These are phyloP conservation scores for Anthopleura xanthogrammica DNA, from an alignment of 92 coral and sea anemone genomes.

Conservation along the genomic window DNA sequence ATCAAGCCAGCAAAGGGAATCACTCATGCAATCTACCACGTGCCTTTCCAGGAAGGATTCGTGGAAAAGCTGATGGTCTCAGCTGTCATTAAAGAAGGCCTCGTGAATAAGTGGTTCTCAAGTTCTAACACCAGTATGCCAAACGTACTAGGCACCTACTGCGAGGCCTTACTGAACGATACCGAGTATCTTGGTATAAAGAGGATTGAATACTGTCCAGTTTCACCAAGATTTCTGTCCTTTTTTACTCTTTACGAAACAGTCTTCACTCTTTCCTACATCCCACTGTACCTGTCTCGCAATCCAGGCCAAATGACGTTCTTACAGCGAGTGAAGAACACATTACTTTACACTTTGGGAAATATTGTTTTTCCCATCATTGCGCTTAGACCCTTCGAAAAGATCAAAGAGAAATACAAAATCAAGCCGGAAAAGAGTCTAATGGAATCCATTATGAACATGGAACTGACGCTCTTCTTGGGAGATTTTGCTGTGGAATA, in stretches of 20 bases:
- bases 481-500: constrained; percentile 62
- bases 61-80: too few species aligned
- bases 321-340: constrained; percentile 46
- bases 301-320: constrained; percentile 55
- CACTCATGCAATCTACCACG: too few species aligned
- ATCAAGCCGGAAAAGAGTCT: constrained; percentile 55
- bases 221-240: constrained; percentile 14
- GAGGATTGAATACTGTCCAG: constrained; percentile 30
- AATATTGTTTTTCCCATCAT: not conserved
- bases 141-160: too few species aligned
- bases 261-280: constrained; percentile 32
- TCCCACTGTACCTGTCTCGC: constrained; percentile 31
- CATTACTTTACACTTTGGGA: not conserved
- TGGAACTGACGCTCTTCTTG: constrained; percentile 40
- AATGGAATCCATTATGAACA: constrained; percentile 32
- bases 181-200: constrained; percentile 29
- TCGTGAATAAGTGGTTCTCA: too few species aligned
- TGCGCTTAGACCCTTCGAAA: constrained; percentile 19
- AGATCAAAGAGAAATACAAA: constrained; percentile 42
- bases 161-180: too few species aligned
- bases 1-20: too few species aligned
- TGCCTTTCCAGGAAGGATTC: too few species aligned
- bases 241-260: not conserved
- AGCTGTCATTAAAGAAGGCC: too few species aligned
- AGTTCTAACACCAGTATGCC: too few species aligned